A percentile compares a stretch with the other conserved stretches of the same genome.
Evolutionary conservation across 2,113 vertebrate genomes (phyloP).

Genomic region (Nicator chloris): DNA sequence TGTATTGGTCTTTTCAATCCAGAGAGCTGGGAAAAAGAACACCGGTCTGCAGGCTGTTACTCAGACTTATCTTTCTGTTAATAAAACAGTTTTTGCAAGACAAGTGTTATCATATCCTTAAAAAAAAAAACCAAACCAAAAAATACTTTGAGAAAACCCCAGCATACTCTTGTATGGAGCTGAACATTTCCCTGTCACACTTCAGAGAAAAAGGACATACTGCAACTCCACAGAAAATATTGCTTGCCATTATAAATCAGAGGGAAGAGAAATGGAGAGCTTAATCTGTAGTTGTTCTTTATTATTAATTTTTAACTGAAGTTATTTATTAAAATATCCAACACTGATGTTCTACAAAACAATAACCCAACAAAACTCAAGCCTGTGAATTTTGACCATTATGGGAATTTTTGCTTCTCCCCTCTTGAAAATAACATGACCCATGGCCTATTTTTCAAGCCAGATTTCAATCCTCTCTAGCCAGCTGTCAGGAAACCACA

Average conservation of each 20-base stretch:
- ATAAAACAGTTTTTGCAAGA: constrained; percentile 60
- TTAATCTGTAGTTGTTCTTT: constrained; percentile 27
- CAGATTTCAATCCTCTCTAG: constrained; percentile 69
- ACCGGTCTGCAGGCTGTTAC: background rate
- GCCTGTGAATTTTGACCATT: constrained; percentile 50
- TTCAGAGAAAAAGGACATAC: constrained; percentile 9
- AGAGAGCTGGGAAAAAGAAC: background rate
- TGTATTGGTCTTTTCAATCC: constrained; percentile 8
- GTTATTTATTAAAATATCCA: constrained; percentile 16
- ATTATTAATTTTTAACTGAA: constrained; percentile 49
- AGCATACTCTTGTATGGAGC: background rate
- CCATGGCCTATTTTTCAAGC: constrained; percentile 75
- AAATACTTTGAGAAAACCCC: background rate
- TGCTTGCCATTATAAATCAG: constrained; percentile 34
- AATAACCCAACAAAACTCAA: background rate
- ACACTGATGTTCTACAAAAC: background rate
- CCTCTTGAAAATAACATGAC: constrained; percentile 63
- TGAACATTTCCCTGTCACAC: background rate
- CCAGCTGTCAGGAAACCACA: constrained; percentile 81
- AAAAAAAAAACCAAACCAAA: background rate
- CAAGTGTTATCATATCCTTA: constrained; percentile 50
- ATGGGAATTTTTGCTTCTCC: constrained; percentile 59
- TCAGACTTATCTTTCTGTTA: constrained; percentile 45
- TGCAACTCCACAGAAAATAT: constrained; percentile 10
- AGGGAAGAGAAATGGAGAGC: background rate